Base-by-base conservation (phyloP, 2,888 invertebrate genomes). In the Lithophane ornitopus region DNA sequence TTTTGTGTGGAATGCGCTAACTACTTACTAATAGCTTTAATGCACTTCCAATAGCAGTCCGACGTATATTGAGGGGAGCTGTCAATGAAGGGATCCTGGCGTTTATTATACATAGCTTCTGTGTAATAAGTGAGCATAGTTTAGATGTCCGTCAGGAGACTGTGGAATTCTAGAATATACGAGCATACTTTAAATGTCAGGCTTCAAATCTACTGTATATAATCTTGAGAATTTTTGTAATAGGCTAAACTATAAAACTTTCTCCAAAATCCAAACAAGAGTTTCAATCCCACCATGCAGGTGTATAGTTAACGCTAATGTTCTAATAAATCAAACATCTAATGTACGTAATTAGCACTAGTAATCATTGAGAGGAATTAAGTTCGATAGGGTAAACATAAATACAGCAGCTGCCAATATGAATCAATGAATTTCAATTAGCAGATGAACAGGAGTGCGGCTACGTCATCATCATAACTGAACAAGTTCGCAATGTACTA, bases 11-110 rank as follows among this genome's bases (percentile, higher is more conserved):
- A 88, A 89, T 90, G 87, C 85, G 91, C 91, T 93, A 93, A 93
- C 90, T 93, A 92, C 93, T 94, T 93, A 92, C 94, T 94, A 95
- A 95, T 95, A 93, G 92, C 92, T 93, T 80, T 94, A 94, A 94
- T 95, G 94, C 92, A 94, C 93, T 94, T 91, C 91, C 92, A 91
- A 93, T 92, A 89, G 88, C 89, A 89, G 90, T 87, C 88, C 82
- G 91, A 88, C 88, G 84, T 89, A 89, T 90, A 90, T 88, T 82
- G 88, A 90, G 91, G 92, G 92, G 90, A 90, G 87, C 81, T 85
- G 80, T 78, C 76, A 80, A 82, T 76, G 65, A 76, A 65, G 70
- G 75, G 76, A 74, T 72, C 65, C 69, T 70, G 69, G 69, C 67
- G 65, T 74, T 63, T 74, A 80, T 74, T 61, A 79, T 81, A 82